Evolutionary conservation across 1,140 invertebrate species (phyloP).

Genomic region (Coenobita brevimanus): DNA sequence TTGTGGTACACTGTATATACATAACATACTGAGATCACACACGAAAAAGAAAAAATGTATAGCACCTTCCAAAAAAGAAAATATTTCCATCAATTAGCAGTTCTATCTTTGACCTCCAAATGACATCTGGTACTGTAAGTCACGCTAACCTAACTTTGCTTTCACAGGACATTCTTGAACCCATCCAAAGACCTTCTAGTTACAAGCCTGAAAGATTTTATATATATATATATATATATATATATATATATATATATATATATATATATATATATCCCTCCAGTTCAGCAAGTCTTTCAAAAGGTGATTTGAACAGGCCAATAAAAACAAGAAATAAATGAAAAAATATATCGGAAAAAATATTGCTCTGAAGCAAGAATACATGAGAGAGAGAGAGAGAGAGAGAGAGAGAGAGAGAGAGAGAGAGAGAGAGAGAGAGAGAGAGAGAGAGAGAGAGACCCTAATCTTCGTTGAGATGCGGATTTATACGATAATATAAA

Average conservation of each 20-base stretch:
- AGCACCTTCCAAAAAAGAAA: too few relatives aligned
- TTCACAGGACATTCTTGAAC: not conserved
- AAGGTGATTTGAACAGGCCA: constrained; percentile 3
- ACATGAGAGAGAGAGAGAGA: not conserved
- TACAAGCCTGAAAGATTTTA: not conserved
- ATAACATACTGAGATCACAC: too few relatives aligned
- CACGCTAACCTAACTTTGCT: not conserved
- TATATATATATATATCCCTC: constrained; percentile 23
- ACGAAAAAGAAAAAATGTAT: too few relatives aligned
- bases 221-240: constrained; percentile 49
- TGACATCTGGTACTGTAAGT: too few relatives aligned
- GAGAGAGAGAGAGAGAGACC: not conserved
- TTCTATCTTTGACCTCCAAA: too few relatives aligned
- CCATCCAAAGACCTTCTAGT: not conserved
- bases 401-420: constrained; percentile 11
- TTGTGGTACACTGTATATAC: too few relatives aligned
- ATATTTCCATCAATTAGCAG: too few relatives aligned
- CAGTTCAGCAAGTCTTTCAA: not conserved
- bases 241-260: constrained; percentile 49
- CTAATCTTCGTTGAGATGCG: not conserved
- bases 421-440: constrained; percentile 12
- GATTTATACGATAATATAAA: not conserved
- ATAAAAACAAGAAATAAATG: not conserved
- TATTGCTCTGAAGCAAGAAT: not conserved
- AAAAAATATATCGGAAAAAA: not conserved